Evolutionary conservation across 2,888 invertebrate species (phyloP).

Genomic region (Pimpla rufipes): DNA sequence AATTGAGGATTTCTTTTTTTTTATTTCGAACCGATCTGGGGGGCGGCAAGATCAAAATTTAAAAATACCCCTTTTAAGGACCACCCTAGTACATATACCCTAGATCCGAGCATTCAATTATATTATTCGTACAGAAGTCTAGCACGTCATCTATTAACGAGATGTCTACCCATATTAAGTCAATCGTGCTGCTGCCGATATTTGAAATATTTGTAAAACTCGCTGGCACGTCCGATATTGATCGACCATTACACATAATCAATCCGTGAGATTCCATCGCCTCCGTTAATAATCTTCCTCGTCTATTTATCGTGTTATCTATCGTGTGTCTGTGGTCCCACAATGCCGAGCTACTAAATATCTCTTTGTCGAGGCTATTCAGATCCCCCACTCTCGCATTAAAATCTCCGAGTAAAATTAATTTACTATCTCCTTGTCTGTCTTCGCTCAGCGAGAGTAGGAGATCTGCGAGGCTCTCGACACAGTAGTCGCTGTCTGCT

Average conservation of each 20-base stretch:
- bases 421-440: not conserved
- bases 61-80: no score
- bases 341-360: not conserved
- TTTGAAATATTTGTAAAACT: constrained; percentile 5
- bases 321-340: not conserved
- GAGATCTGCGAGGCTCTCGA: no score
- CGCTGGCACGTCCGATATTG: not conserved
- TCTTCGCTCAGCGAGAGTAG: not conserved
- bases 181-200: constrained; percentile 11
- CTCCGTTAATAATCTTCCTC: constrained; percentile 13
- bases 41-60: no score
- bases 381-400: not conserved
- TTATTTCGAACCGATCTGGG: no score
- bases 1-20: no score
- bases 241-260: not conserved
- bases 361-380: constrained; percentile 5
- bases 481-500: no score
- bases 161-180: not conserved
- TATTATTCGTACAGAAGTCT: not conserved
- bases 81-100: no score
- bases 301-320: not conserved
- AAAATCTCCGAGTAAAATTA: not conserved
- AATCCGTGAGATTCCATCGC: constrained; percentile 6
- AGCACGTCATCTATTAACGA: not conserved
- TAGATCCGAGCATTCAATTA: not conserved